These are phyloP conservation scores for Diabrotica undecimpunctata DNA, from an alignment of 1,140 invertebrate genomes.

Conservation along the genomic window DNA sequence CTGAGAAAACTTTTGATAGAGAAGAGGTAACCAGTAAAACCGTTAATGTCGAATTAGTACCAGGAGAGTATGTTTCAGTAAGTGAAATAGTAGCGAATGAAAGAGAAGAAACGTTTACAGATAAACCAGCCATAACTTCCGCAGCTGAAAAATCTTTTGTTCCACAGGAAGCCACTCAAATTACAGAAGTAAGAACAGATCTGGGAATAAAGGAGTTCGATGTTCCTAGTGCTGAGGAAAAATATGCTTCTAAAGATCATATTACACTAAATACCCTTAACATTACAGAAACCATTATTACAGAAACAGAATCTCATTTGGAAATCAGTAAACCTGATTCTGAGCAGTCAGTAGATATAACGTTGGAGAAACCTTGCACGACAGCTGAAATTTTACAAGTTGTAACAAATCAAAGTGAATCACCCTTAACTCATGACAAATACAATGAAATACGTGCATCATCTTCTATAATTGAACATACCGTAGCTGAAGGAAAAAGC, in stretches of 20 bases:
- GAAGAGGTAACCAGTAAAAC: conserved; percentile 24
- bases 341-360: conserved; percentile 22
- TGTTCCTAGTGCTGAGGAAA: conserved; percentile 32
- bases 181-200: conserved; percentile 35
- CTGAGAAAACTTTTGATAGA: conserved; percentile 40
- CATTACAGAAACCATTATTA: conserved; percentile 21
- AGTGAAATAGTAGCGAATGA: conserved; percentile 47
- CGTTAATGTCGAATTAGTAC: conserved; percentile 31
- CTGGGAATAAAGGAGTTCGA: conserved; percentile 33
- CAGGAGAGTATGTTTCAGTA: conserved; percentile 43
- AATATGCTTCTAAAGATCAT: conserved; percentile 36
- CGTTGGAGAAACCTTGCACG: conserved; percentile 29
- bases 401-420: conserved; percentile 23
- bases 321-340: conserved; percentile 4
- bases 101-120: conserved; percentile 45
- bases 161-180: conserved; percentile 28
- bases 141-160: conserved; percentile 22
- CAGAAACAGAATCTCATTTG: conserved; percentile 24
- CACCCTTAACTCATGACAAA: conserved; percentile 14
- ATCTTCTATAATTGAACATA: conserved; percentile 39
- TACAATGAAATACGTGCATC: conserved; percentile 20
- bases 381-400: conserved; percentile 26
- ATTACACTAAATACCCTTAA: conserved; percentile 32
- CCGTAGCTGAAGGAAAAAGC: conserved; percentile 30
- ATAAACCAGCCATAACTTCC: conserved; percentile 6